A percentile compares a stretch with the other conserved stretches of the same genome.
phyloP scores from a whole-genome alignment of 35 echinoderm and acorn worm species.

The Heliocidaris erythrogramma region DNA sequence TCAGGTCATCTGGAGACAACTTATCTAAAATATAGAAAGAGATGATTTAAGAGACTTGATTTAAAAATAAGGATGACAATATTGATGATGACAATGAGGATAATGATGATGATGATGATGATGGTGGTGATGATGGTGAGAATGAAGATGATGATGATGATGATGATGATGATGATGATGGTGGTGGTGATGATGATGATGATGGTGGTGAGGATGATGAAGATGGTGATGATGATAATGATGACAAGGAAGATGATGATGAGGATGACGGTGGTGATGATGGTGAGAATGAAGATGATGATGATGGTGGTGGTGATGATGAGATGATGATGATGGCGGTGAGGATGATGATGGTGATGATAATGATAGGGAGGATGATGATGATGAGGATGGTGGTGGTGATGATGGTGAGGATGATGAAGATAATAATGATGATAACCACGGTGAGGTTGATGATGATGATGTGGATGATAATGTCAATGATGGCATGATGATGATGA shows the following conservation, averaged over 20 bases:
- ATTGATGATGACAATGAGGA: neutral
- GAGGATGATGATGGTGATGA: neutral
- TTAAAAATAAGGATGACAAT: neutral
- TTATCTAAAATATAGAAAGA: conserved; percentile 50
- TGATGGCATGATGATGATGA: no score
- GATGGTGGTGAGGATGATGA: neutral
- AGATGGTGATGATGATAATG: neutral
- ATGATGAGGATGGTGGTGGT: neutral
- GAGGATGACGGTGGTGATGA: neutral
- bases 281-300: neutral
- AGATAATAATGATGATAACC: no score
- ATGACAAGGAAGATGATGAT: neutral
- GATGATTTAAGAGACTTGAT: neutral
- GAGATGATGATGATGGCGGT: neutral
- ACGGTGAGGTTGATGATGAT: neutral
- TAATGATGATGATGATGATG: neutral
- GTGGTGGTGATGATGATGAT: neutral
- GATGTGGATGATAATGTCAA: neutral
- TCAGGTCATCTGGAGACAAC: conserved; percentile 61
- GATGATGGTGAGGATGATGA: neutral
- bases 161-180: neutral
- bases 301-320: neutral
- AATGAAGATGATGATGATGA: neutral
- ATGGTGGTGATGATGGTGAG: neutral
- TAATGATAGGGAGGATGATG: neutral